Evolutionary conservation across 2,797 vertebrate genomes (phyloP).

Genomic region (Ctenosaura bakeri): DNA sequence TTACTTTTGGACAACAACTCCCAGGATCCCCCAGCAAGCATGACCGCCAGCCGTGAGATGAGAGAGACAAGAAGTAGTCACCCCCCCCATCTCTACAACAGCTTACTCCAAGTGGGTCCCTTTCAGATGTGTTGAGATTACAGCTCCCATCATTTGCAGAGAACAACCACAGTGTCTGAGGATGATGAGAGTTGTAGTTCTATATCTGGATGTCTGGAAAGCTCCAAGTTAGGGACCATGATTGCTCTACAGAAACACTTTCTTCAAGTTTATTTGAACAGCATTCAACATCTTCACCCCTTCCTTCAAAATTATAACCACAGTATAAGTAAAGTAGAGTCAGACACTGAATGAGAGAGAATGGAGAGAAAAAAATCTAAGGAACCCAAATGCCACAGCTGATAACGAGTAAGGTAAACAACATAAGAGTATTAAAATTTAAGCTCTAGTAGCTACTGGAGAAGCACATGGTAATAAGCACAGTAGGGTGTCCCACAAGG

Average conservation of each 20-base stretch:
- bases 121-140: too few species aligned
- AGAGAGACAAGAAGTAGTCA: background rate
- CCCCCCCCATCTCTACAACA: accelerated
- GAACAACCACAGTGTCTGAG: too few species aligned
- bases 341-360: background rate
- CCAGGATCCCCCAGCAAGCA: background rate
- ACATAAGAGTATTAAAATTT: slow-evolving; percentile 68
- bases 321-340: background rate
- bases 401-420: slow-evolving; percentile 72
- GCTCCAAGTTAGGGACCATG: too few species aligned
- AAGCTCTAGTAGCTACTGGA: slow-evolving; percentile 74
- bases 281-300: background rate
- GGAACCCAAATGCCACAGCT: slow-evolving; percentile 36
- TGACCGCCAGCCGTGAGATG: background rate
- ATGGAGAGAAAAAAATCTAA: slow-evolving; percentile 6
- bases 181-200: background rate
- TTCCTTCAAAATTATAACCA: accelerated
- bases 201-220: background rate
- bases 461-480: slow-evolving; percentile 73
- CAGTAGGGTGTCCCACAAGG: slow-evolving; percentile 76
- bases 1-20: background rate
- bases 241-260: background rate
- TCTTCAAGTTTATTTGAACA: background rate
- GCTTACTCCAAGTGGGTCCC: too few species aligned
- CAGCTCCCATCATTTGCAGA: too few species aligned